Evolutionary conservation across 2,797 vertebrate species (phyloP).

Genomic region (Cheirogaleus major): DNA sequence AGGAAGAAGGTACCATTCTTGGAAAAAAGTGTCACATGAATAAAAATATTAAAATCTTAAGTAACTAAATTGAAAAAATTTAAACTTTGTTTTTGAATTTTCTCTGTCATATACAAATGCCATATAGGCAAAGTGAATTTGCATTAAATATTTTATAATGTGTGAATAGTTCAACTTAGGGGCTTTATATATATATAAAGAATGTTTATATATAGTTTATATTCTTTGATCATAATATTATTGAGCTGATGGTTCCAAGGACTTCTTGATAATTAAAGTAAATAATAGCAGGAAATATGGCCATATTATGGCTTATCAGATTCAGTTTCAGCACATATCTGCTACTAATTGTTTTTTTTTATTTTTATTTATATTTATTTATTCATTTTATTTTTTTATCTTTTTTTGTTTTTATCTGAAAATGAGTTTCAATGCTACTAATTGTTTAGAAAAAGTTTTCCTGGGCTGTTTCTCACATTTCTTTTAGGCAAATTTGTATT

Average conservation of each 20-base stretch:
- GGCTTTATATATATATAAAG: neutral
- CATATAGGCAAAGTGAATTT: neutral
- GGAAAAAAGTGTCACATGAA: neutral
- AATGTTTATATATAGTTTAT: neutral
- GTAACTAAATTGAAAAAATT: neutral
- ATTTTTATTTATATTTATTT: too few relatives aligned
- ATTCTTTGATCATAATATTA: slow-evolving; percentile 2
- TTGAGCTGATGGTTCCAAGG: neutral
- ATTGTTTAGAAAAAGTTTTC: neutral
- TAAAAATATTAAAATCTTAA: slow-evolving; percentile 10
- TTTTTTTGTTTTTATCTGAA: too few relatives aligned
- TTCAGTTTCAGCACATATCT: neutral
- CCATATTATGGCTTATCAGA: neutral
- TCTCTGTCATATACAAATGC: neutral
- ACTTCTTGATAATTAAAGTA: neutral
- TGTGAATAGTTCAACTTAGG: slow-evolving; percentile 29
- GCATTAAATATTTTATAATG: slow-evolving; percentile 2
- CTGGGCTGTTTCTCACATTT: slow-evolving; percentile 8
- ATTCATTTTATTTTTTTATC: too few relatives aligned
- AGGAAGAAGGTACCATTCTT: neutral
- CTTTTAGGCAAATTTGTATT: neutral
- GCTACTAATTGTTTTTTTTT: neutral
- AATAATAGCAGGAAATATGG: neutral
- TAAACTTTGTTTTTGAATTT: neutral
- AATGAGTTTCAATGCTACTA: neutral